Evolutionary conservation across 2,797 vertebrate genomes (phyloP).

Genomic region (Sorex maritimensis): DNA sequence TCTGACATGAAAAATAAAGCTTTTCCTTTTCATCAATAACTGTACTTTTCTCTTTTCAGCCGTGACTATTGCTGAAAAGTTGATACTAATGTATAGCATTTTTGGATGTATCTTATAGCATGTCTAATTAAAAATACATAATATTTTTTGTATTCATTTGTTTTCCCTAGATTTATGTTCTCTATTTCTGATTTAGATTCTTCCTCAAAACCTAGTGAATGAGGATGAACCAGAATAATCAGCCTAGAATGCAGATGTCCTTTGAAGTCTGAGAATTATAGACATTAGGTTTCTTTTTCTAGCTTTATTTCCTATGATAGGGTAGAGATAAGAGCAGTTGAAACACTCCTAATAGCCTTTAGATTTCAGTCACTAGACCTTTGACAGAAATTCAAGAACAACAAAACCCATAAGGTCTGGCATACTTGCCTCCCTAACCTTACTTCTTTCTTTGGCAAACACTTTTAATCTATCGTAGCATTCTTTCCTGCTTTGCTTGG

Average conservation of each 20-base stretch:
- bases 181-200: conserved; percentile 22
- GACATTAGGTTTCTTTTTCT: conserved; percentile 71
- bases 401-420: not conserved
- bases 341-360: conserved; percentile 35
- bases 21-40: not conserved
- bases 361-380: conserved; percentile 43
- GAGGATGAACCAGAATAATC: not conserved
- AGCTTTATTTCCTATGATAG: conserved; percentile 60
- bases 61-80: not conserved
- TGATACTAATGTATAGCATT: conserved; percentile 7
- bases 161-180: conserved; percentile 28
- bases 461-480: not conserved
- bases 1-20: not conserved
- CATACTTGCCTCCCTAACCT: not conserved
- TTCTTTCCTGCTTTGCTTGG: not conserved
- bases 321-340: conserved; percentile 54
- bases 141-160: not conserved
- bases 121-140: conserved; percentile 28
- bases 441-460: not conserved
- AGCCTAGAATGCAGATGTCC: conserved; percentile 48
- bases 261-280: conserved; percentile 62
- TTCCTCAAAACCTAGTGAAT: conserved; percentile 22
- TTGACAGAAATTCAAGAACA: conserved; percentile 30
- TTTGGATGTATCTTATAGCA: not conserved
- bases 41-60: not conserved